Percentiles rank a stretch among this genome's conserved stretches.
These are phyloP conservation scores for Ariolimax columbianus DNA, from an alignment of 2,888 invertebrate genomes.

Conservation along the genomic window DNA sequence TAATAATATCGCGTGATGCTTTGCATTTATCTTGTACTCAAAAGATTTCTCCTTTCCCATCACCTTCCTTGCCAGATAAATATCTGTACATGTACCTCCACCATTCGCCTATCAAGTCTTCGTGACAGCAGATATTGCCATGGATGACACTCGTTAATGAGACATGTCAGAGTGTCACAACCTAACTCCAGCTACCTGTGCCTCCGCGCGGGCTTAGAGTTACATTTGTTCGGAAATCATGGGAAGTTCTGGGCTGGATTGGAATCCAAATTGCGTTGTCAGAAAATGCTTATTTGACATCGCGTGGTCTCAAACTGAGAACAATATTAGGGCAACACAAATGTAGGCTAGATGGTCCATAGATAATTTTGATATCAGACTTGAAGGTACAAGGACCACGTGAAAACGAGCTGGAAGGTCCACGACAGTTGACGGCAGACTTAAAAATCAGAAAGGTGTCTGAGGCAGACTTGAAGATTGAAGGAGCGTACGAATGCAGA, in stretches of 20 bases:
- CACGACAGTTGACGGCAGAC: too few species aligned
- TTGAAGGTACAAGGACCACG: too few species aligned
- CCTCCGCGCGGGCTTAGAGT: not conserved
- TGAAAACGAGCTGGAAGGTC: too few species aligned
- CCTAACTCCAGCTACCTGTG: conserved; percentile 2
- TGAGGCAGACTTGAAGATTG: too few species aligned
- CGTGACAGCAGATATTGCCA: not conserved
- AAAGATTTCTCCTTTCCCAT: not conserved
- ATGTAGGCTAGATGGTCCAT: too few species aligned
- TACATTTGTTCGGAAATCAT: conserved; percentile 9
- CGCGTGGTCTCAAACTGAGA: too few species aligned
- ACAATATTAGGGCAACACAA: too few species aligned
- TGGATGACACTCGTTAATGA: conserved; percentile 13
- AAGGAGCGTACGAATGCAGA: too few species aligned
- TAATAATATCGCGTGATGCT: too few species aligned
- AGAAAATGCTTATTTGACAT: not conserved
- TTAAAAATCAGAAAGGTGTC: too few species aligned
- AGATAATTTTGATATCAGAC: too few species aligned
- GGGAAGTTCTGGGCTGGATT: not conserved
- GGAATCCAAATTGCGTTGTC: not conserved
- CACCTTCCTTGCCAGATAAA: not conserved
- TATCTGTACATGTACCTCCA: not conserved
- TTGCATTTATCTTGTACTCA: not conserved
- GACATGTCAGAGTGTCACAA: conserved; percentile 14
- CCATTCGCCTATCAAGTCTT: conserved; percentile 19